A percentile compares a stretch with the other conserved stretches of the same genome.
Evolutionary conservation across 2,797 vertebrate species (phyloP).

Genomic region (Micrastur ruficollis): DNA sequence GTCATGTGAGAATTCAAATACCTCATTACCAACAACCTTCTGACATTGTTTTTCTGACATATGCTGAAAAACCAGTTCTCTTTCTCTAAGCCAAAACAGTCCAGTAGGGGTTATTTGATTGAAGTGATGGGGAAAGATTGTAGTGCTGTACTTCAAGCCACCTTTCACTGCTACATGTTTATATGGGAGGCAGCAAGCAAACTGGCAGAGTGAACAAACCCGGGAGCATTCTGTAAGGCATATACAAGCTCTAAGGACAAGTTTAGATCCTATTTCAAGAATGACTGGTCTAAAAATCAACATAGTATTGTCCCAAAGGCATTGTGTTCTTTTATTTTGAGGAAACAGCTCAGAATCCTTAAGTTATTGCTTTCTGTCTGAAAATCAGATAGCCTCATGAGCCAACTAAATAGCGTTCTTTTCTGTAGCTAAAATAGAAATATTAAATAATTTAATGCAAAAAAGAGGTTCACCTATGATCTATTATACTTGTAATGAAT

Average conservation of each 20-base stretch:
- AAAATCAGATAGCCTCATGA: not conserved
- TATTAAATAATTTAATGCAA: not conserved
- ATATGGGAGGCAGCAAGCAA: not conserved
- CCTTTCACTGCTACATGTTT: not conserved
- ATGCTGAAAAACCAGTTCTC: not conserved
- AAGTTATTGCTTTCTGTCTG: not conserved
- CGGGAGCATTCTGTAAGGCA: not conserved
- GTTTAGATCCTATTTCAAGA: not conserved
- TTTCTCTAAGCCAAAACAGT: not conserved
- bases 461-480: not conserved
- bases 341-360: not conserved
- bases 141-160: not conserved
- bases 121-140: not conserved
- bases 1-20: not conserved
- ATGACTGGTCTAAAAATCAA: not conserved
- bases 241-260: not conserved
- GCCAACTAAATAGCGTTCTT: not conserved
- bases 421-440: not conserved
- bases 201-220: not conserved
- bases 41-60: not conserved
- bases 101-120: not conserved
- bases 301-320: not conserved
- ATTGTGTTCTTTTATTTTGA: not conserved
- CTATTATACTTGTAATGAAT: not conserved
- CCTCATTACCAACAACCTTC: not conserved